Conservation (phyloP, 2,797 vertebrate species). For the Myiotriccus ornatus region DNA sequence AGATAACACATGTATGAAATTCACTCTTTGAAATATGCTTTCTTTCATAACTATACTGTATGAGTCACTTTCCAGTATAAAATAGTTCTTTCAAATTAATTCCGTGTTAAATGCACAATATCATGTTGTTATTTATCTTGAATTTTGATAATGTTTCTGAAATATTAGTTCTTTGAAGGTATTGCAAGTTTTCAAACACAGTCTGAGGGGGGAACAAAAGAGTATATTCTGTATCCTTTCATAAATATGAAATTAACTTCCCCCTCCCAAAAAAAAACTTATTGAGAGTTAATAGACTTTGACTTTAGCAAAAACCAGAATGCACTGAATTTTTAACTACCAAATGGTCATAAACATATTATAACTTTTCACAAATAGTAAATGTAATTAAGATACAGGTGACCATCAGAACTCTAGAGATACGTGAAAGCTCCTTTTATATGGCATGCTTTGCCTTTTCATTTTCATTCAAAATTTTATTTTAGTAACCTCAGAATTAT, state of each 20-base stretch:
- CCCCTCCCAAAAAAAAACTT: accelerated
- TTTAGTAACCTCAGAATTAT: neutral
- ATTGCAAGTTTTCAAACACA: neutral
- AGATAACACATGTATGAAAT: neutral
- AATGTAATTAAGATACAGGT: neutral
- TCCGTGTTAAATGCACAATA: neutral
- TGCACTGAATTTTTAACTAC: neutral
- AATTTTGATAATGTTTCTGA: neutral
- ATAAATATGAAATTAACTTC: neutral
- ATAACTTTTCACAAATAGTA: neutral
- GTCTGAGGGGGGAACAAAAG: no score
- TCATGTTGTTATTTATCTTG: neutral
- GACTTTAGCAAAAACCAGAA: neutral
- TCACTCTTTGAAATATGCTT: neutral
- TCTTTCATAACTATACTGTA: neutral
- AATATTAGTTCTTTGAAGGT: neutral
- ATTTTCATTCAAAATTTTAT: neutral
- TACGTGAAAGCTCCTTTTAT: neutral
- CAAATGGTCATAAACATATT: neutral
- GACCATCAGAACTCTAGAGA: neutral
- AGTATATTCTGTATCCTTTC: neutral
- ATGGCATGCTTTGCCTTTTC: neutral
- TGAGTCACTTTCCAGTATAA: neutral
- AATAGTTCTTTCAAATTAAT: neutral
- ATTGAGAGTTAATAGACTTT: neutral